Evolutionary conservation across 2,888 invertebrate species (phyloP).

Genomic region (Ecdyonurus torrentis): DNA sequence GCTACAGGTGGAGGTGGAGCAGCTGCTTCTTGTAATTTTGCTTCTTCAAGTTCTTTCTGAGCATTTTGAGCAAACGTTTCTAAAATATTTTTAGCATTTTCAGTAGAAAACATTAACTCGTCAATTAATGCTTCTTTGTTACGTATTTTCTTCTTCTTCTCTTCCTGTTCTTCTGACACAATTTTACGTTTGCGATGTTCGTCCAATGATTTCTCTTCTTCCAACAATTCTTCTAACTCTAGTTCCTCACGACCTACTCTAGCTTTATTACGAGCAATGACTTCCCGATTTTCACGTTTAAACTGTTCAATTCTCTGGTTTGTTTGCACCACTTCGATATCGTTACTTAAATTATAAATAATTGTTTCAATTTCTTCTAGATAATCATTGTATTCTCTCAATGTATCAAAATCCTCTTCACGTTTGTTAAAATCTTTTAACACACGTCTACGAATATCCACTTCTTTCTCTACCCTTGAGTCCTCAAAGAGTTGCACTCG

Average conservation of each 20-base stretch:
- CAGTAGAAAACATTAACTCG: constrained; percentile 85
- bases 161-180: constrained; percentile 45
- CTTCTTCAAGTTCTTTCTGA: constrained; percentile 20
- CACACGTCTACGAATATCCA: constrained; percentile 80
- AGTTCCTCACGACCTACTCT: constrained; percentile 52
- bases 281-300: constrained; percentile 75
- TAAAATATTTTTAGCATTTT: constrained; percentile 75
- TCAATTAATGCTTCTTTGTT: constrained; percentile 88
- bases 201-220: constrained; percentile 62
- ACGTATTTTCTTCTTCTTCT: constrained; percentile 64
- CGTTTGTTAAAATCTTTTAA: constrained; percentile 86
- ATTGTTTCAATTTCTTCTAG: constrained; percentile 87
- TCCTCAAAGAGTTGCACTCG: constrained; percentile 94
- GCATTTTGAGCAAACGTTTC: constrained; percentile 56
- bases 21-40: constrained; percentile 11
- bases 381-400: constrained; percentile 88
- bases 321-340: constrained; percentile 74
- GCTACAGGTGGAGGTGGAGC: constrained; percentile 3
- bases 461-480: constrained; percentile 90
- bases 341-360: constrained; percentile 77
- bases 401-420: constrained; percentile 74
- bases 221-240: constrained; percentile 69
- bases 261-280: constrained; percentile 63
- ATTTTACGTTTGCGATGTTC: constrained; percentile 55
- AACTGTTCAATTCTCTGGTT: constrained; percentile 82